Evolutionary conservation across 2,888 invertebrate genomes (phyloP).

Genomic region (Exephanes ischioxanthus): DNA sequence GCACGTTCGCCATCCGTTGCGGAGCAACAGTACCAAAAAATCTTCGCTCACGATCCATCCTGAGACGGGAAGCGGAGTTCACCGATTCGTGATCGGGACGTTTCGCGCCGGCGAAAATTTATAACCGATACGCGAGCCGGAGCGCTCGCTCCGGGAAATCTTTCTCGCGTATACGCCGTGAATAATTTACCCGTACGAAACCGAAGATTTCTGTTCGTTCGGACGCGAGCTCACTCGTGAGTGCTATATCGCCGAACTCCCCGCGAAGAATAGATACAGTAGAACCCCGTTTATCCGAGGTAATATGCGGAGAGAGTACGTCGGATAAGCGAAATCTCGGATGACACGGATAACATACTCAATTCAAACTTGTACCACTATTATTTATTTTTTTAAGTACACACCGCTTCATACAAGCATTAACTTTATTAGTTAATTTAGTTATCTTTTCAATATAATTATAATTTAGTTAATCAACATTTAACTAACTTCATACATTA

Average conservation of each 20-base stretch:
- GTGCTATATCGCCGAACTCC: constrained; percentile 10
- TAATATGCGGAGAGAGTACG: too few species aligned
- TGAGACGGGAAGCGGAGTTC: constrained; percentile 29
- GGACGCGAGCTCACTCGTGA: constrained; percentile 16
- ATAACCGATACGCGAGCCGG: constrained; percentile 18
- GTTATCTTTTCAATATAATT: too few species aligned
- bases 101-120: constrained; percentile 50
- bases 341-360: too few species aligned
- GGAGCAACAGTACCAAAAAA: constrained; percentile 16
- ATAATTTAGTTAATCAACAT: too few species aligned
- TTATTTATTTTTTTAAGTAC: too few species aligned
- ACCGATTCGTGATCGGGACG: constrained; percentile 28
- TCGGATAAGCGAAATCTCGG: too few species aligned
- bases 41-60: constrained; percentile 34
- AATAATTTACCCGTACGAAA: constrained; percentile 53
- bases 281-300: too few species aligned
- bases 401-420: too few species aligned
- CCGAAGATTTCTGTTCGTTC: constrained; percentile 39
- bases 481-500: too few species aligned
- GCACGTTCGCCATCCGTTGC: not conserved
- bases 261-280: constrained; percentile 15
- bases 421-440: too few species aligned
- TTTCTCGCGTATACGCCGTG: not conserved
- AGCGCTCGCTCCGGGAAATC: constrained; percentile 2
- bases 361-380: too few species aligned